Conservation (phyloP, 2,113 vertebrate species). For the Mirounga angustirostris region DNA sequence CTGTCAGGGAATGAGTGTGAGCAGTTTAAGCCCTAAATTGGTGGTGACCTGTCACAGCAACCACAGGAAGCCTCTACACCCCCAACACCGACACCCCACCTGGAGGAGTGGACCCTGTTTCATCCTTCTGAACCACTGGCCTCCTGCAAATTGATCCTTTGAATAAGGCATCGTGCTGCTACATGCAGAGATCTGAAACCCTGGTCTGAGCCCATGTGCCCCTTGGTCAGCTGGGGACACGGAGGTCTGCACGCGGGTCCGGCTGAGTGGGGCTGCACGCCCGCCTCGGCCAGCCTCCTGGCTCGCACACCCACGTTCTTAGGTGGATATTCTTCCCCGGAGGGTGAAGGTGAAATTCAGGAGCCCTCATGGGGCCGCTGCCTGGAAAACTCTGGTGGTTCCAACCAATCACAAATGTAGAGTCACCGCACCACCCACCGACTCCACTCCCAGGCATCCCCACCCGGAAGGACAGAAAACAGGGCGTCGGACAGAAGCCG, state of each 20-base stretch:
- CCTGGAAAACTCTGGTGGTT: neutral
- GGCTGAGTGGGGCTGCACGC: neutral
- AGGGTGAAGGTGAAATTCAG: neutral
- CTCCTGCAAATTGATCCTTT: too few relatives aligned
- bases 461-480: neutral
- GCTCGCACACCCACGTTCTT: neutral
- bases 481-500: neutral
- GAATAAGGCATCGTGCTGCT: neutral
- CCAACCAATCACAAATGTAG: neutral
- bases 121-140: neutral
- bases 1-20: neutral
- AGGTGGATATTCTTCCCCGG: neutral
- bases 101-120: too few relatives aligned
- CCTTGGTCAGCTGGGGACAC: neutral
- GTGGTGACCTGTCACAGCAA: neutral
- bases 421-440: too few relatives aligned
- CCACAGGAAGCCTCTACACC: neutral
- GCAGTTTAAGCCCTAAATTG: neutral
- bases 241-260: neutral
- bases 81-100: too few relatives aligned
- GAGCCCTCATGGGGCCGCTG: neutral
- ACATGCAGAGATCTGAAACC: neutral
- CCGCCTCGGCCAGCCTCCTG: neutral
- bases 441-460: too few relatives aligned
- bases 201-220: neutral